These are phyloP conservation scores for Diorhabda elongata DNA, from an alignment of 1,140 invertebrate species.

Conservation along the genomic window DNA sequence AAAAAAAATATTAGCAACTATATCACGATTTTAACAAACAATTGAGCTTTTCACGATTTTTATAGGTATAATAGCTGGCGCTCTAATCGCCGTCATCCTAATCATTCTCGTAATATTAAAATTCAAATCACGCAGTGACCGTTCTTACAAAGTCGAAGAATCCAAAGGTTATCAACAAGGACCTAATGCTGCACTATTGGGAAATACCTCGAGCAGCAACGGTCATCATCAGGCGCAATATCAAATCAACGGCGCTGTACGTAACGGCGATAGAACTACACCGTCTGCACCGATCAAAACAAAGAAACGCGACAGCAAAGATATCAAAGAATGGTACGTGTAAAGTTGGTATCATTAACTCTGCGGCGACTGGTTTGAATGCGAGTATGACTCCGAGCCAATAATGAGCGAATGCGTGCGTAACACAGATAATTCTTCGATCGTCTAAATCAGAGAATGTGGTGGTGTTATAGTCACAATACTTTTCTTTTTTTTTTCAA, in stretches of 20 bases:
- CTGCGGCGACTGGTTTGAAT: slow-evolving; percentile 1
- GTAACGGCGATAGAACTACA: slow-evolving; percentile 41
- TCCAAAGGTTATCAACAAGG: slow-evolving; percentile 68
- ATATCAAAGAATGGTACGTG: slow-evolving; percentile 93
- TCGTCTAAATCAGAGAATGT: too few relatives aligned
- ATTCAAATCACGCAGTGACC: slow-evolving; percentile 79
- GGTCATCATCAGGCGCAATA: slow-evolving; percentile 44
- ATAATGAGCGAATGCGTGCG: slow-evolving; percentile 11
- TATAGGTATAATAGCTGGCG: slow-evolving; percentile 76
- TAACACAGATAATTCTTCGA: too few relatives aligned
- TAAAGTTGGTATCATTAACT: slow-evolving; percentile 45
- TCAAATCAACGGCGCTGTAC: slow-evolving; percentile 44
- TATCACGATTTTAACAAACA: too few relatives aligned
- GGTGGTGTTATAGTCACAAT: too few relatives aligned
- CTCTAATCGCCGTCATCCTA: slow-evolving; percentile 85
- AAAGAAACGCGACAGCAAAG: slow-evolving; percentile 76
- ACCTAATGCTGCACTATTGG: slow-evolving; percentile 68
- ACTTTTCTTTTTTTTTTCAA: too few relatives aligned
- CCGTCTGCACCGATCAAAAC: slow-evolving; percentile 49
- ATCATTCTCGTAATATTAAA: slow-evolving; percentile 86
- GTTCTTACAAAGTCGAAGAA: slow-evolving; percentile 87
- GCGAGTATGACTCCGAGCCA: slow-evolving; percentile 43
- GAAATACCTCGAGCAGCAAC: slow-evolving; percentile 52
- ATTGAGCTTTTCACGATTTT: neutral
- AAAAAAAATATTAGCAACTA: too few relatives aligned